Conservation (phyloP, 2,888 invertebrate genomes). For the Leptopterna dolabrata region DNA sequence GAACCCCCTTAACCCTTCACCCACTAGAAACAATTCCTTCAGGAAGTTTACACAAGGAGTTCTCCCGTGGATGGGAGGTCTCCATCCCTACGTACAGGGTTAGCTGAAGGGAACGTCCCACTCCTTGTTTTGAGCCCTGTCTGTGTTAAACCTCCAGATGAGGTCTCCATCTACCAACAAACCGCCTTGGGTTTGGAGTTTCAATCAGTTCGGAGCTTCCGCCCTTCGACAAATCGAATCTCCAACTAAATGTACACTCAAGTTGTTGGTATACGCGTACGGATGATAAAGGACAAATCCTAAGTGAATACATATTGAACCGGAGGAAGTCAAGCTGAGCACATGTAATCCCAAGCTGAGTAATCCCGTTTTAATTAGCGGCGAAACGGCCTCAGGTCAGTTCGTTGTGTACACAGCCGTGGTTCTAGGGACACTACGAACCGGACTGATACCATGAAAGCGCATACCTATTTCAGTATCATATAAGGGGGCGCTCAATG, state of each 20-base stretch:
- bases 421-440: too few relatives aligned
- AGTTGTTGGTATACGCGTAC: not conserved
- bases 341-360: too few relatives aligned
- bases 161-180: not conserved
- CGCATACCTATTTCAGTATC: too few relatives aligned
- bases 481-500: too few relatives aligned
- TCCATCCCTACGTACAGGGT: not conserved
- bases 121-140: not conserved
- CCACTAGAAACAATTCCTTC: not conserved
- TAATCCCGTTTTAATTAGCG: too few relatives aligned
- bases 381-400: too few relatives aligned
- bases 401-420: too few relatives aligned
- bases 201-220: not conserved
- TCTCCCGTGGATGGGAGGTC: not conserved
- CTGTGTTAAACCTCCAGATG: not conserved
- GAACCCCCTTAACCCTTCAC: not conserved
- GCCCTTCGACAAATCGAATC: not conserved
- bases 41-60: constrained; percentile 23
- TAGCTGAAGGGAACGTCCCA: not conserved
- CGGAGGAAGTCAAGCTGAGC: too few relatives aligned
- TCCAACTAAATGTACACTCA: not conserved
- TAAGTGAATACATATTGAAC: too few relatives aligned
- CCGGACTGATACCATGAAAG: too few relatives aligned
- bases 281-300: too few relatives aligned
- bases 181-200: not conserved